phyloP scores from a whole-genome alignment of 2,888 invertebrate genomes.

The Sicus ferrugineus region DNA sequence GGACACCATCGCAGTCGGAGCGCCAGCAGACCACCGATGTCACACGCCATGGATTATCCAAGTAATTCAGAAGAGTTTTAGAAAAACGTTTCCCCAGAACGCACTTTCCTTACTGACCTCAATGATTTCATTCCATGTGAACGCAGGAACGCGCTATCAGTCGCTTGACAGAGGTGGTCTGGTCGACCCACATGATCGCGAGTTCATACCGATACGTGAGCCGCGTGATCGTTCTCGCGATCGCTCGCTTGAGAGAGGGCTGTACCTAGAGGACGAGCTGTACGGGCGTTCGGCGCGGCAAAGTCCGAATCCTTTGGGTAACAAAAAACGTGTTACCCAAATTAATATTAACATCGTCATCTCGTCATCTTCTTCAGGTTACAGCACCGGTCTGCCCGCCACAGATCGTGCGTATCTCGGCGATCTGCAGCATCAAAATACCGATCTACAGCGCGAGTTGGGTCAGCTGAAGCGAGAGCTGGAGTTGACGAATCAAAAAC shows the following conservation, averaged over 20 bases:
- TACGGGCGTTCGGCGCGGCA: slow-evolving; percentile 75
- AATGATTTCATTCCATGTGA: background rate
- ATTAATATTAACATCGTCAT: background rate
- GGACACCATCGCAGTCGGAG: slow-evolving; percentile 84
- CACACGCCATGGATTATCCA: slow-evolving; percentile 69
- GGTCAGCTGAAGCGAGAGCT: slow-evolving; percentile 91
- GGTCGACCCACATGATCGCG: slow-evolving; percentile 80
- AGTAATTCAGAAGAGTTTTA: slow-evolving; percentile 55
- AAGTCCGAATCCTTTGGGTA: slow-evolving; percentile 72
- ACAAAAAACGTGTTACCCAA: background rate
- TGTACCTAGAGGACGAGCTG: slow-evolving; percentile 76
- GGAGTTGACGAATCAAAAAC: slow-evolving; percentile 95
- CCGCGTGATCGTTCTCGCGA: slow-evolving; percentile 74
- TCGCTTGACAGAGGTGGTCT: slow-evolving; percentile 76
- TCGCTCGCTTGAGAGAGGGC: slow-evolving; percentile 73
- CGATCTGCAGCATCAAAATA: slow-evolving; percentile 92
- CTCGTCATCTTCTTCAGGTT: slow-evolving; percentile 41
- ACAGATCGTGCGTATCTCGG: slow-evolving; percentile 75
- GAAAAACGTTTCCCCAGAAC: background rate
- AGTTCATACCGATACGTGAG: slow-evolving; percentile 86
- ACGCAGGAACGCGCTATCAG: slow-evolving; percentile 67
- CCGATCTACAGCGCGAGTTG: slow-evolving; percentile 92
- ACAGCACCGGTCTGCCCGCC: slow-evolving; percentile 63
- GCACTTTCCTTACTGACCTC: slow-evolving; percentile 49
- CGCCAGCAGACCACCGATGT: slow-evolving; percentile 76